A percentile compares a stretch with the other conserved stretches of the same genome.
Evolutionary conservation across 92 coral and sea anemone species (phyloP).

Genomic region (Palythoa grandiflora): DNA sequence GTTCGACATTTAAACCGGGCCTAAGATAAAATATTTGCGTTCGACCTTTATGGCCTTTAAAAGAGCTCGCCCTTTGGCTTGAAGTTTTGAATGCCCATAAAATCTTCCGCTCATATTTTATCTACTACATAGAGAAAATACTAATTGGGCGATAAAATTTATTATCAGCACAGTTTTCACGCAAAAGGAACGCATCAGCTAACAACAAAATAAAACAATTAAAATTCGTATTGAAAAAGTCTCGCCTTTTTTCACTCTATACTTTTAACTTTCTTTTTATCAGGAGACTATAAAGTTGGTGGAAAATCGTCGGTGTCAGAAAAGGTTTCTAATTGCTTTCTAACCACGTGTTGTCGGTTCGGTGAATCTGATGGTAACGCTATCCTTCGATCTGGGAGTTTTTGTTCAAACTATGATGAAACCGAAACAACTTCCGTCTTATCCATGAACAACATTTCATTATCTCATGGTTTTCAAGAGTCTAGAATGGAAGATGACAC

Average conservation of each 20-base stretch:
- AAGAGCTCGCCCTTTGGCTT: too few species aligned
- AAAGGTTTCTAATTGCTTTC: slow-evolving; percentile 15
- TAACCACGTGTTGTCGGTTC: slow-evolving; percentile 23
- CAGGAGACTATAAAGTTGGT: slow-evolving; percentile 28
- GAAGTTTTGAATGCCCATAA: too few species aligned
- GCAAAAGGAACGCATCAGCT: background rate
- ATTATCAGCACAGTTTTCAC: background rate
- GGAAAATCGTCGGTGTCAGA: background rate
- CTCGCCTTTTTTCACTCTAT: background rate
- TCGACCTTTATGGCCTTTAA: too few species aligned
- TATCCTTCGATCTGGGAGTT: slow-evolving; percentile 39
- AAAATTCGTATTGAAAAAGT: background rate
- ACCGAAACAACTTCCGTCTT: slow-evolving; percentile 7
- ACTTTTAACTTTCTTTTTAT: background rate
- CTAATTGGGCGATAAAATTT: too few species aligned
- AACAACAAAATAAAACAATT: background rate
- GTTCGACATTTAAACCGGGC: too few species aligned
- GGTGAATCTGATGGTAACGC: slow-evolving; percentile 18
- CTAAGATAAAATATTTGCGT: too few species aligned
- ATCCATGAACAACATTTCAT: slow-evolving; percentile 25
- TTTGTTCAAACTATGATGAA: slow-evolving; percentile 23
- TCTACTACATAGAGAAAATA: too few species aligned
- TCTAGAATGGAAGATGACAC: background rate
- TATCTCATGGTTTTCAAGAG: slow-evolving; percentile 8
- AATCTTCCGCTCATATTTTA: too few species aligned